phyloP scores from a whole-genome alignment of 2,888 invertebrate genomes.

The Eumerus sabulonum region DNA sequence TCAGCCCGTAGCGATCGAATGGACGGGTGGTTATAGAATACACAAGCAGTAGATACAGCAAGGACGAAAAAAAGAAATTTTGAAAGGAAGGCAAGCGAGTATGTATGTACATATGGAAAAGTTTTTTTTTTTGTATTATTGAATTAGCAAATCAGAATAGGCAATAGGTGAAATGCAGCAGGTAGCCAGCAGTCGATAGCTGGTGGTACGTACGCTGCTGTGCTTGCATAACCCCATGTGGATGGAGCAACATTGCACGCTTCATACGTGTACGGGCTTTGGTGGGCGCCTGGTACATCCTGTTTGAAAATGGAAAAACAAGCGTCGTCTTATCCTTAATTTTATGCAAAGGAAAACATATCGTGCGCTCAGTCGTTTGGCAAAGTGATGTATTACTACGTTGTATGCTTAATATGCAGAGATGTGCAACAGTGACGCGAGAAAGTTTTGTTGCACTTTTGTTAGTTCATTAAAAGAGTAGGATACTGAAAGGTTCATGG shows the following conservation, averaged over 20 bases:
- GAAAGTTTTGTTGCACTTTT: background rate
- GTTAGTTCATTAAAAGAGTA: no score
- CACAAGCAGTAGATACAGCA: constrained; percentile 16
- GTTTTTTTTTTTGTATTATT: no score
- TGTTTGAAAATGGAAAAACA: constrained; percentile 43
- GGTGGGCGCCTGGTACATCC: constrained; percentile 30
- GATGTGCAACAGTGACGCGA: constrained; percentile 19
- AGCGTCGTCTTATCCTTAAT: constrained; percentile 59
- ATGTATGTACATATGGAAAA: constrained; percentile 25
- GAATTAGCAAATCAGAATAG: constrained; percentile 61
- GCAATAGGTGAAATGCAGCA: constrained; percentile 27
- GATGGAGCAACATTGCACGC: background rate
- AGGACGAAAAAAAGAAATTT: constrained; percentile 38
- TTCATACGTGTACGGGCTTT: no score
- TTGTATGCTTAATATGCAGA: constrained; percentile 25
- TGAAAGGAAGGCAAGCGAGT: no score
- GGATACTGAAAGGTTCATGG: no score
- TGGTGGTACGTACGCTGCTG: background rate
- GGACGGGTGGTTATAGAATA: constrained; percentile 53
- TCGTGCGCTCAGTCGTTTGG: constrained; percentile 43
- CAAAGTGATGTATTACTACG: constrained; percentile 54
- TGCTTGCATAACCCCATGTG: constrained; percentile 6
- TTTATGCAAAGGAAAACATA: constrained; percentile 63
- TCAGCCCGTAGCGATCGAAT: constrained; percentile 54
- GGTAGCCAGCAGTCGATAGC: no score